phyloP scores from a whole-genome alignment of 2,113 vertebrate genomes.

The Tachysurus fulvidraco region DNA sequence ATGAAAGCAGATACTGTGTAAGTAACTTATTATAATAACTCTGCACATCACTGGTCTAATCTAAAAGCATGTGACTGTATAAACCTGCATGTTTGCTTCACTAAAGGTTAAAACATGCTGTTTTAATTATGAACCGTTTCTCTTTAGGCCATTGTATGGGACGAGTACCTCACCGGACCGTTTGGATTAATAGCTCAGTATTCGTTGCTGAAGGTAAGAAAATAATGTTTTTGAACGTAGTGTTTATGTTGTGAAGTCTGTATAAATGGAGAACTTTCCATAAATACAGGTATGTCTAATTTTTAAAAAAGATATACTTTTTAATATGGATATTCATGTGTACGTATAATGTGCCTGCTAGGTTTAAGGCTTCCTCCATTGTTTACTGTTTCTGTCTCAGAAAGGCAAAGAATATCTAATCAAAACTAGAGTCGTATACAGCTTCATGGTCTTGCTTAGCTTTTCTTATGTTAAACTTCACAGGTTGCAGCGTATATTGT shows the following conservation, averaged over 20 bases:
- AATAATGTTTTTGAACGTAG: not conserved
- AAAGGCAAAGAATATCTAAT: too few species aligned
- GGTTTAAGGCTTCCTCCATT: too few species aligned
- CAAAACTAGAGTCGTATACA: too few species aligned
- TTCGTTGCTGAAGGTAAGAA: slow-evolving; percentile 88
- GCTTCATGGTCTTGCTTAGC: too few species aligned
- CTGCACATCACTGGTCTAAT: not conserved
- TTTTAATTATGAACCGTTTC: not conserved
- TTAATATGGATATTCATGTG: too few species aligned
- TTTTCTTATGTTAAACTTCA: too few species aligned
- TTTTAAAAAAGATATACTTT: too few species aligned
- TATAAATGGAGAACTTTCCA: not conserved
- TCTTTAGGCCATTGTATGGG: slow-evolving; percentile 96
- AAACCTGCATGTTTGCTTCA: not conserved
- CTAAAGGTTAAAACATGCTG: not conserved
- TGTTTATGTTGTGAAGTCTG: not conserved
- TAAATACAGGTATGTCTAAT: too few species aligned
- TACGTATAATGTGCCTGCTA: too few species aligned
- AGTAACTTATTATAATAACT: not conserved
- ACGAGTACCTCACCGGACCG: slow-evolving; percentile 93
- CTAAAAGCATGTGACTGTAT: not conserved
- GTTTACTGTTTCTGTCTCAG: too few species aligned
- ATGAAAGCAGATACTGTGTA: not conserved
- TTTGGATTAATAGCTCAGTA: slow-evolving; percentile 97
- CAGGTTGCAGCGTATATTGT: too few species aligned